These are phyloP conservation scores for Garrulus glandarius DNA, from an alignment of 2,797 vertebrate genomes.

Conservation along the genomic window DNA sequence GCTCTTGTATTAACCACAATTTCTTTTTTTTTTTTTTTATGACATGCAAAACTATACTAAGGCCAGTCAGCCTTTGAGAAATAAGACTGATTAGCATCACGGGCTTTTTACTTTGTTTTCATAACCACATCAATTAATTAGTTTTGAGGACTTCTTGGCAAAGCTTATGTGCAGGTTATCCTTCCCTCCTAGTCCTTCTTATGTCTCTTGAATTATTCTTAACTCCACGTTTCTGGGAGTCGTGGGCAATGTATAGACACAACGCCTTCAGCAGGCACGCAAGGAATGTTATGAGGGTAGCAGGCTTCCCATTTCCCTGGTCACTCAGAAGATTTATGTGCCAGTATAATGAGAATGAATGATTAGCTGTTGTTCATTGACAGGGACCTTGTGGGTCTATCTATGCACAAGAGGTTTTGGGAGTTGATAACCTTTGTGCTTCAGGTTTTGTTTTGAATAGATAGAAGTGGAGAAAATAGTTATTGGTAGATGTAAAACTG, in stretches of 20 bases:
- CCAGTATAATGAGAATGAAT: conserved; percentile 26
- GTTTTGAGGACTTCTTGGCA: neutral
- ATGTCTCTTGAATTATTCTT: neutral
- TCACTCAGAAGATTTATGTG: conserved; percentile 28
- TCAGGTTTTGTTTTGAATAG: conserved; percentile 15
- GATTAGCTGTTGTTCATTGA: conserved; percentile 1
- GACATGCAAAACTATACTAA: neutral
- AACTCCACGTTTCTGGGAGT: neutral
- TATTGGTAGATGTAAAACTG: neutral
- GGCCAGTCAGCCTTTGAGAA: neutral
- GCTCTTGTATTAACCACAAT: neutral
- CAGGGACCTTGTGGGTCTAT: neutral
- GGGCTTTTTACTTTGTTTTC: neutral
- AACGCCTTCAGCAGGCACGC: neutral
- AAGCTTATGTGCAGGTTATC: neutral
- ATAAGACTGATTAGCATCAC: neutral
- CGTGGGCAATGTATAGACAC: neutral
- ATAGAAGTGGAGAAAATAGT: neutral
- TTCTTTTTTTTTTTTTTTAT: neutral
- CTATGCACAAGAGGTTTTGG: neutral
- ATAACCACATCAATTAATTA: neutral
- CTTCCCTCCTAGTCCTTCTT: neutral
- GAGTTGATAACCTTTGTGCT: conserved; percentile 7
- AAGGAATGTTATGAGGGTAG: conserved; percentile 39
- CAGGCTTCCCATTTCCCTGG: neutral